Percentiles rank a stretch among this genome's conserved stretches.
Evolutionary conservation across 2,888 invertebrate species (phyloP).

Genomic region (Agapetus fuscipes): DNA sequence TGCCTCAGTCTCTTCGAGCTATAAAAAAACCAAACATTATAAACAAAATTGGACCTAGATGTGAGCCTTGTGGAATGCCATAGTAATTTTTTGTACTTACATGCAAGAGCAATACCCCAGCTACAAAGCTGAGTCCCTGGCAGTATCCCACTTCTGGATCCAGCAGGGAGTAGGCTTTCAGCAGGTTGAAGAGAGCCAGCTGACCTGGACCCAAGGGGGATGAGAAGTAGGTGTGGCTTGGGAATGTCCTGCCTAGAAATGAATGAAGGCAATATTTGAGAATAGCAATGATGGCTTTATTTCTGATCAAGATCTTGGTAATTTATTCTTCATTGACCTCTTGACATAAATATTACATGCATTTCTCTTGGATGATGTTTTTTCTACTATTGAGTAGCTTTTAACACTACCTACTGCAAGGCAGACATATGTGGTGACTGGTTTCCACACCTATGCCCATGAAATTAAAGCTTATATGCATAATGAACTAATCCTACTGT

Average conservation of each 20-base stretch:
- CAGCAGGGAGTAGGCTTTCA: slow-evolving; percentile 91
- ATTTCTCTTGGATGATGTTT: too few species aligned
- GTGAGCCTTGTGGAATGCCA: too few species aligned
- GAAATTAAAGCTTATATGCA: too few species aligned
- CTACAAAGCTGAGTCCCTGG: slow-evolving; percentile 93
- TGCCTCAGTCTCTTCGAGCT: slow-evolving; percentile 91
- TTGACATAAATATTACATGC: background rate
- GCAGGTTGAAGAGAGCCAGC: slow-evolving; percentile 82
- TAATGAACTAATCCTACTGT: too few species aligned
- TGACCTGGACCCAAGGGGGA: slow-evolving; percentile 90
- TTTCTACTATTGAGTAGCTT: too few species aligned
- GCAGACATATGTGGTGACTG: too few species aligned
- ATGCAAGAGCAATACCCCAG: slow-evolving; percentile 85
- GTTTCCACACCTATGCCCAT: too few species aligned
- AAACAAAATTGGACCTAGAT: too few species aligned
- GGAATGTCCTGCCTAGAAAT: slow-evolving; percentile 72
- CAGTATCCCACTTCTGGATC: slow-evolving; percentile 95
- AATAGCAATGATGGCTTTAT: too few species aligned
- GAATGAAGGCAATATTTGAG: background rate
- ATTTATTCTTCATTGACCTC: background rate
- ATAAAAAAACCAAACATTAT: too few species aligned
- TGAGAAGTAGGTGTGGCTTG: slow-evolving; percentile 88
- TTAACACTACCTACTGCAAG: too few species aligned
- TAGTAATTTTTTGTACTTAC: slow-evolving; percentile 56
- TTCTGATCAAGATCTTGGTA: too few species aligned